These are phyloP conservation scores for Pipistrellus pygmaeus DNA, from an alignment of 2,797 vertebrate genomes.

Conservation along the genomic window DNA sequence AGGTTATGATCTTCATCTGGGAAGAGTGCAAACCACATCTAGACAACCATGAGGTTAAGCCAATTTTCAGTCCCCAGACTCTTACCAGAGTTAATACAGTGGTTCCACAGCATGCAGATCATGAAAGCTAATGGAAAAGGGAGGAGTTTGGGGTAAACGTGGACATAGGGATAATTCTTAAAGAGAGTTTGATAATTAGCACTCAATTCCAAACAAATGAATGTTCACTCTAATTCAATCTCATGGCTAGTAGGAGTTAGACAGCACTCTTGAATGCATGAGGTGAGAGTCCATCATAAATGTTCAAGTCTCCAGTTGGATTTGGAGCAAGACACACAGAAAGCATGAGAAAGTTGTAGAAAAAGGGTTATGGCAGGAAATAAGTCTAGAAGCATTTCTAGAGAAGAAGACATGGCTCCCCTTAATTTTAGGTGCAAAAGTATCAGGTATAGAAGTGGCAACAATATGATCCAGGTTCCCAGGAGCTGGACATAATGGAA, in stretches of 20 bases:
- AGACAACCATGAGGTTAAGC: conserved; percentile 6
- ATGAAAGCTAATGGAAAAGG: neutral
- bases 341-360: neutral
- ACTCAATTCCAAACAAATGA: conserved; percentile 1
- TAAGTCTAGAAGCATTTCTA: neutral
- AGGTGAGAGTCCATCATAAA: neutral
- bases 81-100: neutral
- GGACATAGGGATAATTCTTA: neutral
- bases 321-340: neutral
- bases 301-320: neutral
- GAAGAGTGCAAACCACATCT: neutral
- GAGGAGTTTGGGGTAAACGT: neutral
- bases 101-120: neutral
- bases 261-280: neutral
- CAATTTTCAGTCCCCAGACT: neutral
- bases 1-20: neutral
- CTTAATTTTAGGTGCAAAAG: neutral
- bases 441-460: neutral
- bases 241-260: neutral
- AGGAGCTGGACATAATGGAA: neutral
- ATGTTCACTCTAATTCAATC: neutral
- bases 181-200: neutral
- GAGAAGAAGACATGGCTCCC: neutral
- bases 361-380: neutral
- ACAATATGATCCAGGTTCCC: neutral